Conservation (phyloP, 2,797 vertebrate species). For the Pantherophis vulpinus region DNA sequence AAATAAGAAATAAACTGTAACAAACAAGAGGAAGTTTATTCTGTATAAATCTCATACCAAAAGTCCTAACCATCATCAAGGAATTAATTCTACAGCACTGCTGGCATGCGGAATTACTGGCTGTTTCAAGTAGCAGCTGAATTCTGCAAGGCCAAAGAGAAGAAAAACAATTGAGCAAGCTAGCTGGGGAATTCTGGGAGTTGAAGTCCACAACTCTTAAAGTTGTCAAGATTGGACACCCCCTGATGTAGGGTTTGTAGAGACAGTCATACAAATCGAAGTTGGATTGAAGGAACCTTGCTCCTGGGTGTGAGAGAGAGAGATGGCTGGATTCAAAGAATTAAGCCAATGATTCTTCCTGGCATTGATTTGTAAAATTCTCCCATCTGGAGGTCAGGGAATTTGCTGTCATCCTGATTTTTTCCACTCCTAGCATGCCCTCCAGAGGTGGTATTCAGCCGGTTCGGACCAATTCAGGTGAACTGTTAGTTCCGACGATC, state of each 20-base stretch:
- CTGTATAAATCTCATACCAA: neutral
- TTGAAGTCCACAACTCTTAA: too few species aligned
- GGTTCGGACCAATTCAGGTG: too few species aligned
- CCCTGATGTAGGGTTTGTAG: neutral
- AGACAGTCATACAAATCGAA: neutral
- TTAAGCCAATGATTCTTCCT: neutral
- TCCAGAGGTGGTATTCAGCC: neutral
- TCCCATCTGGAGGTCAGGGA: neutral
- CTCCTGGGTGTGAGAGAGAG: neutral
- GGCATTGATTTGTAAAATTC: neutral
- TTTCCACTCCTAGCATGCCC: neutral
- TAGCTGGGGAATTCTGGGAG: neutral
- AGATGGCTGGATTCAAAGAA: neutral
- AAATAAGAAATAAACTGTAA: neutral
- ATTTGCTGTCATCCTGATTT: neutral
- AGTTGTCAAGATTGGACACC: too few species aligned
- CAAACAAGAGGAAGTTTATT: neutral
- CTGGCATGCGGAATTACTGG: too few species aligned
- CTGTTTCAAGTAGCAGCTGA: neutral
- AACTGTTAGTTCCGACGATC: too few species aligned
- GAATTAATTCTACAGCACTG: neutral
- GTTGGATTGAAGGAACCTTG: neutral
- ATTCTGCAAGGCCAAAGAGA: neutral
- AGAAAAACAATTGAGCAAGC: neutral
- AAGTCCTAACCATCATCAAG: neutral